These are phyloP conservation scores for Orchestes rusci DNA, from an alignment of 2,888 invertebrate species.

Conservation along the genomic window DNA sequence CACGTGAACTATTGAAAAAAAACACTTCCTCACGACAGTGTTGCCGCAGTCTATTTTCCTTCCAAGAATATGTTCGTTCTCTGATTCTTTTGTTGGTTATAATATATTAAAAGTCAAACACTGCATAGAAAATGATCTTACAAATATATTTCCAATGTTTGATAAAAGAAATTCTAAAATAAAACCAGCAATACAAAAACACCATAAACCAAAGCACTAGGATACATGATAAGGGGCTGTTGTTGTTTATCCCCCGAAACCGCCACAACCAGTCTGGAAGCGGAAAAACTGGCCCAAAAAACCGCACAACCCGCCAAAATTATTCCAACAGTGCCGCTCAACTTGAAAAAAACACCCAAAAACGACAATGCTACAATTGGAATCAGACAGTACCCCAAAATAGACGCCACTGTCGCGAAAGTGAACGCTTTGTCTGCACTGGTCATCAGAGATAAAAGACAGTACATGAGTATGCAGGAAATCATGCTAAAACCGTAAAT, in stretches of 20 bases:
- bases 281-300: conserved; percentile 86
- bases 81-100: too few species aligned
- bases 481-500: conserved; percentile 89
- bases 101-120: too few species aligned
- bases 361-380: conserved; percentile 86
- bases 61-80: too few species aligned
- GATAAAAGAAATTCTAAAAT: conserved; percentile 54
- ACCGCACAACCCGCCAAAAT: conserved; percentile 62
- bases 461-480: conserved; percentile 86
- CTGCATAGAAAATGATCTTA: too few species aligned
- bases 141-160: not conserved
- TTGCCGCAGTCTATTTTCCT: too few species aligned
- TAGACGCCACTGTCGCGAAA: conserved; percentile 72
- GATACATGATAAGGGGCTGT: conserved; percentile 82
- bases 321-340: conserved; percentile 67
- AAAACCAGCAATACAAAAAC: conserved; percentile 88
- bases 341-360: conserved; percentile 65
- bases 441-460: conserved; percentile 75
- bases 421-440: conserved; percentile 60
- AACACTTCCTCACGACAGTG: too few species aligned
- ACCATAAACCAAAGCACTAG: conserved; percentile 86
- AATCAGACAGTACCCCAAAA: conserved; percentile 87
- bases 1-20: too few species aligned
- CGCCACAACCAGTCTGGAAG: conserved; percentile 85
- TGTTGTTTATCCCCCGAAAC: conserved; percentile 84